A percentile compares a stretch with the other conserved stretches of the same genome.
phyloP scores from a whole-genome alignment of 2,113 vertebrate species.

The Patagioenas fasciata region DNA sequence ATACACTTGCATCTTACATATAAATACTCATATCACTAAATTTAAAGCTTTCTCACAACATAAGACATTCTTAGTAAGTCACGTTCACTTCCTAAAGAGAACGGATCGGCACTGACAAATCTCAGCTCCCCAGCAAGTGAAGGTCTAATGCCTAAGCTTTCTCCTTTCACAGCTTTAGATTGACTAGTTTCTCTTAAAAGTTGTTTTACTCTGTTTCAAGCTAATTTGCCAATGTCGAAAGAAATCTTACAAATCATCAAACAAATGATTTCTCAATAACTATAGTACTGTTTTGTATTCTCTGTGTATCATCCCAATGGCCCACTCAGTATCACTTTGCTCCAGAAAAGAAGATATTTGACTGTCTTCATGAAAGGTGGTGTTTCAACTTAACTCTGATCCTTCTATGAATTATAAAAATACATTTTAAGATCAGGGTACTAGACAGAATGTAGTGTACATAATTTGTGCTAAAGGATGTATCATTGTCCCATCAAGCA shows the following conservation, averaged over 20 bases:
- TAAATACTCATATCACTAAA: background rate
- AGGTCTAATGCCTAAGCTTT: background rate
- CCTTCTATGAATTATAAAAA: background rate
- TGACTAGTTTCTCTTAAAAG: background rate
- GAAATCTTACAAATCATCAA: background rate
- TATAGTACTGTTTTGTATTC: background rate
- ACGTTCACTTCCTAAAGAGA: background rate
- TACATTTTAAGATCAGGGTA: background rate
- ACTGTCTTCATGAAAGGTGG: background rate
- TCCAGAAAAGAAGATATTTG: background rate
- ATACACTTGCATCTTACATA: background rate
- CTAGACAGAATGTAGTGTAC: background rate
- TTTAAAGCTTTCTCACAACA: background rate
- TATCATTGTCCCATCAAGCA: background rate
- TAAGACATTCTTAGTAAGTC: background rate
- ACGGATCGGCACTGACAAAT: background rate
- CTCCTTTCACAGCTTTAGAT: background rate
- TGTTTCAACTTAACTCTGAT: background rate
- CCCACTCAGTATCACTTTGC: accelerated
- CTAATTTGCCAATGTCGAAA: background rate
- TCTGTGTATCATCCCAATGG: background rate
- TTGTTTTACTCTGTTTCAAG: background rate
- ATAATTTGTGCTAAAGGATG: background rate
- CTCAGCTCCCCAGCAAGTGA: background rate
- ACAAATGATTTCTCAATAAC: background rate